phyloP scores from a whole-genome alignment of 64 coral and sea anemone species.

The Porites australiensis region DNA sequence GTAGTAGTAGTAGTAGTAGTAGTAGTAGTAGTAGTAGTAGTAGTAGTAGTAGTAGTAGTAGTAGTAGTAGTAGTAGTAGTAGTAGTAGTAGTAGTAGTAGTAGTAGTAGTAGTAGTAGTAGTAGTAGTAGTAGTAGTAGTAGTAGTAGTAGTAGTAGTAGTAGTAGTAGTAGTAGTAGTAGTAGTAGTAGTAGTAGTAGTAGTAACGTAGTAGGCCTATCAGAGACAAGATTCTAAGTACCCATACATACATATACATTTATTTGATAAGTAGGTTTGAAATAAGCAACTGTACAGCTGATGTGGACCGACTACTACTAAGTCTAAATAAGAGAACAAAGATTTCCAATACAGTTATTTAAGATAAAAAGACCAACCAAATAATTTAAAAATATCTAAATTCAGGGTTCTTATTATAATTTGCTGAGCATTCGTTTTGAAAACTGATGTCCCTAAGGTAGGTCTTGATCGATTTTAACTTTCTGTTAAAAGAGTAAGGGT shows the following conservation, averaged over 20 bases:
- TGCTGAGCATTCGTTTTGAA: too few relatives aligned
- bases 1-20: background rate
- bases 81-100: too few relatives aligned
- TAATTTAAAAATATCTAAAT: too few relatives aligned
- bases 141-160: background rate
- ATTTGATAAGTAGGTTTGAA: background rate
- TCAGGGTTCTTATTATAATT: too few relatives aligned
- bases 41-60: background rate
- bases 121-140: background rate
- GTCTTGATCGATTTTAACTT: too few relatives aligned
- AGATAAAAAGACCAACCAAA: too few relatives aligned
- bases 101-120: background rate
- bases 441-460: too few relatives aligned
- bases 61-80: background rate
- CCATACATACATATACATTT: too few relatives aligned
- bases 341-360: too few relatives aligned
- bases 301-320: conserved; percentile 22
- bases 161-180: background rate
- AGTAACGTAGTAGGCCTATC: background rate
- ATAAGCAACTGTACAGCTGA: conserved; percentile 28
- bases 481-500: too few relatives aligned
- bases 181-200: background rate
- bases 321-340: background rate
- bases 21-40: background rate
- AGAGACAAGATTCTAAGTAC: too few relatives aligned